Percentiles rank a stretch among this genome's conserved stretches.
Evolutionary conservation across 1,140 invertebrate genomes (phyloP).

Genomic region (Coptotermes formosanus): DNA sequence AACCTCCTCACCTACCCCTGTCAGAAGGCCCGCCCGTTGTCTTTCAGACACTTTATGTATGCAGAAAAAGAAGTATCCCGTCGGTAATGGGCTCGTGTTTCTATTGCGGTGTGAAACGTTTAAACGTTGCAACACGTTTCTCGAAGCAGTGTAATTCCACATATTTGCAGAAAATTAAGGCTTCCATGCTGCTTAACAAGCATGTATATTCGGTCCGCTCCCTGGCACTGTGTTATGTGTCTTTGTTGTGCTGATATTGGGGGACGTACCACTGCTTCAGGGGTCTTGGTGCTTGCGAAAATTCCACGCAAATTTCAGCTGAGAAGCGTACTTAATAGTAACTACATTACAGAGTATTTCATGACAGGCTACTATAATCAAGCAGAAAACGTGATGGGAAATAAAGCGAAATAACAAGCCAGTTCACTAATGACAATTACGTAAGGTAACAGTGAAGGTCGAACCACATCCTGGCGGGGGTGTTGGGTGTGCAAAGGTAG

Average conservation of each 20-base stretch:
- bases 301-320: not conserved
- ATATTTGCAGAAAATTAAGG: not conserved
- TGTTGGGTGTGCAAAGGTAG: too few species aligned
- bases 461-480: too few species aligned
- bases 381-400: too few species aligned
- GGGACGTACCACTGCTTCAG: not conserved
- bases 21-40: too few species aligned
- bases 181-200: not conserved
- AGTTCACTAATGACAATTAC: too few species aligned
- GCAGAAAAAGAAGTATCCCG: too few species aligned
- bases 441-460: too few species aligned
- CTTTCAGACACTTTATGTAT: too few species aligned
- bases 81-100: not conserved
- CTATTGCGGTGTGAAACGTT: not conserved
- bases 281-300: not conserved
- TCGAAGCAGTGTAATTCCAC: not conserved
- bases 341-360: not conserved
- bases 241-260: not conserved
- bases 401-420: too few species aligned
- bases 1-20: too few species aligned
- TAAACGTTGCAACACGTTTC: not conserved
- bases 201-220: not conserved
- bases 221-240: not conserved
- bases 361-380: too few species aligned
- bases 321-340: not conserved